These are phyloP conservation scores for Paratrypauchen microcephalus DNA, from an alignment of 2,797 vertebrate genomes.

Conservation along the genomic window DNA sequence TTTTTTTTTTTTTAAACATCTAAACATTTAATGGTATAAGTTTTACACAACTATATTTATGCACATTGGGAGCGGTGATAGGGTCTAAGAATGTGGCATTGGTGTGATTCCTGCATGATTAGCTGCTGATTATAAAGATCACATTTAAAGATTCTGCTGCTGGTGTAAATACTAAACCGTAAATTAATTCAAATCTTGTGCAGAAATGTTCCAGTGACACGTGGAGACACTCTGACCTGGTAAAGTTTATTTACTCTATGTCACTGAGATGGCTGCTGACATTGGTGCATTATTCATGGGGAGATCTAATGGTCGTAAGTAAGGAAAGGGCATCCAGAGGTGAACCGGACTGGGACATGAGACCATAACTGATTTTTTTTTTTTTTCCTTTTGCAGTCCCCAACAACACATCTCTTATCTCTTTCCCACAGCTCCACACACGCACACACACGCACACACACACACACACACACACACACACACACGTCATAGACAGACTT, in stretches of 20 bases:
- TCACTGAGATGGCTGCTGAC: slow-evolving; percentile 32
- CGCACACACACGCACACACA: slow-evolving; percentile 47
- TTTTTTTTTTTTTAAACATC: too few species aligned
- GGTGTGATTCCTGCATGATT: too few species aligned
- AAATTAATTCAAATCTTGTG: too few species aligned
- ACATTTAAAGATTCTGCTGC: not conserved
- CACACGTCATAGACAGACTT: slow-evolving; percentile 53
- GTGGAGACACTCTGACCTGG: not conserved
- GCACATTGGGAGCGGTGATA: too few species aligned
- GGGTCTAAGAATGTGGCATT: too few species aligned
- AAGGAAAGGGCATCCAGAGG: slow-evolving; percentile 70
- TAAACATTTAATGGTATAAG: too few species aligned
- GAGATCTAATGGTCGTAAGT: slow-evolving; percentile 48
- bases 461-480: slow-evolving; percentile 41
- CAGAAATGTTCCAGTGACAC: not conserved
- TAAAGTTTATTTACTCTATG: slow-evolving; percentile 23
- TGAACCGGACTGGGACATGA: slow-evolving; percentile 50
- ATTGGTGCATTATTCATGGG: slow-evolving; percentile 63
- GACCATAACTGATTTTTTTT: slow-evolving; percentile 26
- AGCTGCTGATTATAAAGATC: too few species aligned
- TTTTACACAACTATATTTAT: too few species aligned
- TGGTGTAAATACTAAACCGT: too few species aligned
- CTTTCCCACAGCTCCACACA: slow-evolving; percentile 59
- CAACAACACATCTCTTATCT: slow-evolving; percentile 56
- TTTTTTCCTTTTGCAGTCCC: not conserved